phyloP scores from a whole-genome alignment of 1,140 invertebrate species.

The Drosophila guanche region DNA sequence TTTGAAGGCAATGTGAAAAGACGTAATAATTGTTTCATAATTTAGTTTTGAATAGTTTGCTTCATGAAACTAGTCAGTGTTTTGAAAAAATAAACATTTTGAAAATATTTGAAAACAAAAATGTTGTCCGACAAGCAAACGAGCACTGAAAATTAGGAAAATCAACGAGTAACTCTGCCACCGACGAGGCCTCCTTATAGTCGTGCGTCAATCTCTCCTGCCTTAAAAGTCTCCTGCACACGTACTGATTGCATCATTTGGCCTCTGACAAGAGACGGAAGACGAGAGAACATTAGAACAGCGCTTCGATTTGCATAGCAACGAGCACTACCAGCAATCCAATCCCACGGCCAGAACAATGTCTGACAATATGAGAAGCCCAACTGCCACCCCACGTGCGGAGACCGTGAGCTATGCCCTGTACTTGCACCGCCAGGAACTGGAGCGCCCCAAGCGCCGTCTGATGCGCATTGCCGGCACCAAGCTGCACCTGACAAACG shows the following conservation, averaged over 20 bases:
- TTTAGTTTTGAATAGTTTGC: too few species aligned
- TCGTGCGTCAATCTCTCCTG: neutral
- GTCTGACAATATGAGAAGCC: constrained; percentile 24
- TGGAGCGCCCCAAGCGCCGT: constrained; percentile 51
- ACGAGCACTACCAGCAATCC: neutral
- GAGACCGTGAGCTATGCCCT: constrained; percentile 60
- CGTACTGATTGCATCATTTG: constrained; percentile 67
- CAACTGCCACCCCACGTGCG: constrained; percentile 5
- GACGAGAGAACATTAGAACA: constrained; percentile 8
- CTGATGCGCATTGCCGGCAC: constrained; percentile 57
- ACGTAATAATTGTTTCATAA: too few species aligned
- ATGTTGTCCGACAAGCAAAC: too few species aligned
- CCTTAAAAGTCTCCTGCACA: constrained; percentile 50
- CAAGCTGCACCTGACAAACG: constrained; percentile 65
- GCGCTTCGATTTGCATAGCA: constrained; percentile 36
- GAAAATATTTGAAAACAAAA: too few species aligned
- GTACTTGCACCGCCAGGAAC: constrained; percentile 55
- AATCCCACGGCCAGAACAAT: constrained; percentile 15
- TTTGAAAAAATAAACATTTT: too few species aligned
- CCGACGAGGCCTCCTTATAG: too few species aligned
- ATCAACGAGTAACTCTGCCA: too few species aligned
- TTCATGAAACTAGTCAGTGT: too few species aligned
- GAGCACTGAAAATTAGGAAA: too few species aligned
- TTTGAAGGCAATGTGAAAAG: too few species aligned
- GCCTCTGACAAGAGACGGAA: constrained; percentile 19